A percentile compares a stretch with the other conserved stretches of the same genome.
Conservation (phyloP, 2,888 invertebrate genomes). For the Xylophagus ater region DNA sequence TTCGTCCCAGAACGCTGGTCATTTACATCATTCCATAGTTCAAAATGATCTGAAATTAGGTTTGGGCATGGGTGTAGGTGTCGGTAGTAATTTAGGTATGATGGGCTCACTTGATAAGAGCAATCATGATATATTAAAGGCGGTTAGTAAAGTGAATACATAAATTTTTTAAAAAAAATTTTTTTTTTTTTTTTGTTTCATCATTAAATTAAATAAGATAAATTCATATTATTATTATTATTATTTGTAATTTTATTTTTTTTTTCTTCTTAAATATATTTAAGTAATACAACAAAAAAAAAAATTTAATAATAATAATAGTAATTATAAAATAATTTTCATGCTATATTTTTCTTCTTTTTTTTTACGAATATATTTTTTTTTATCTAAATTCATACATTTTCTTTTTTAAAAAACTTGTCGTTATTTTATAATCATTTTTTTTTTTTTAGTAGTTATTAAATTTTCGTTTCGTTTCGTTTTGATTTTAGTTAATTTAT, state of each 20-base stretch:
- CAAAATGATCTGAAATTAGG: constrained; percentile 40
- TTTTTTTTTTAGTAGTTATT: too few species aligned
- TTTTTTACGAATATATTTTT: too few species aligned
- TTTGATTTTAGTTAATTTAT: neutral
- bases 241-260: constrained; percentile 1
- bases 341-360: neutral
- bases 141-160: constrained; percentile 41
- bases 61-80: constrained; percentile 34
- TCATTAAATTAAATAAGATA: constrained; percentile 12
- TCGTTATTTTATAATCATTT: too few species aligned
- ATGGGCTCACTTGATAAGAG: constrained; percentile 40
- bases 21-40: constrained; percentile 39
- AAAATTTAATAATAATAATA: too few species aligned
- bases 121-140: constrained; percentile 39
- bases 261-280: neutral
- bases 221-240: constrained; percentile 8
- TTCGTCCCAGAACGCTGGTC: constrained; percentile 35
- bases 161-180: constrained; percentile 25
- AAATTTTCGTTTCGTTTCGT: neutral
- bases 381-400: neutral
- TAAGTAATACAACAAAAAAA: neutral
- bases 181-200: neutral
- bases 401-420: neutral
- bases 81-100: constrained; percentile 39
- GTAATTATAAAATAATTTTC: too few species aligned